A percentile compares a stretch with the other conserved stretches of the same genome.
phyloP scores from a whole-genome alignment of 1,140 invertebrate species.

The Ylistrum balloti region DNA sequence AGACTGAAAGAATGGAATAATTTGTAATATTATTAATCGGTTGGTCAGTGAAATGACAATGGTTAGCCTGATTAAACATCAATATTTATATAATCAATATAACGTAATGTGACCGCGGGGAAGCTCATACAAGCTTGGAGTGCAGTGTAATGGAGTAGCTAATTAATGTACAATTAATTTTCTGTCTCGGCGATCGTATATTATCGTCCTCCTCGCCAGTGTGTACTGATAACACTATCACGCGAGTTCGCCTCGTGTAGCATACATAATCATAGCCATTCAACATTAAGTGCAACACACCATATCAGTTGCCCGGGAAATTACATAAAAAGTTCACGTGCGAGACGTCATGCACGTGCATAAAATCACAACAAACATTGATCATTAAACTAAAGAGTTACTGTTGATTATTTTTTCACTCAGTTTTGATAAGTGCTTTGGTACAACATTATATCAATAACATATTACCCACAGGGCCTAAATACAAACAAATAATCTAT shows the following conservation, averaged over 20 bases:
- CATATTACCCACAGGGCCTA: too few relatives aligned
- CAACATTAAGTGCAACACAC: background rate
- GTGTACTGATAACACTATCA: background rate
- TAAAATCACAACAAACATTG: background rate
- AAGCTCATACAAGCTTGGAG: background rate
- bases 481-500: too few relatives aligned
- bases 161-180: constrained; percentile 36
- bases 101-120: background rate
- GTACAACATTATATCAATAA: too few relatives aligned
- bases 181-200: background rate
- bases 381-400: background rate
- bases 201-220: background rate
- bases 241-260: background rate
- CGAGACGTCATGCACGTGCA: background rate
- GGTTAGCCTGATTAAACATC: too few relatives aligned
- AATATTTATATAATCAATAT: background rate
- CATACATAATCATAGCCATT: background rate
- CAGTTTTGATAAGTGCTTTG: too few relatives aligned
- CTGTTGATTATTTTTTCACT: too few relatives aligned
- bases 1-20: too few relatives aligned
- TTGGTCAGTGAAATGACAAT: background rate
- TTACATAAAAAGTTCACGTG: background rate
- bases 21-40: background rate
- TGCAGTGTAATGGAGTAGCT: background rate
- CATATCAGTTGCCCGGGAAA: background rate